Percentiles rank a stretch among this genome's conserved stretches.
Conservation (phyloP, 2,888 invertebrate genomes). For the Aromia moschata region DNA sequence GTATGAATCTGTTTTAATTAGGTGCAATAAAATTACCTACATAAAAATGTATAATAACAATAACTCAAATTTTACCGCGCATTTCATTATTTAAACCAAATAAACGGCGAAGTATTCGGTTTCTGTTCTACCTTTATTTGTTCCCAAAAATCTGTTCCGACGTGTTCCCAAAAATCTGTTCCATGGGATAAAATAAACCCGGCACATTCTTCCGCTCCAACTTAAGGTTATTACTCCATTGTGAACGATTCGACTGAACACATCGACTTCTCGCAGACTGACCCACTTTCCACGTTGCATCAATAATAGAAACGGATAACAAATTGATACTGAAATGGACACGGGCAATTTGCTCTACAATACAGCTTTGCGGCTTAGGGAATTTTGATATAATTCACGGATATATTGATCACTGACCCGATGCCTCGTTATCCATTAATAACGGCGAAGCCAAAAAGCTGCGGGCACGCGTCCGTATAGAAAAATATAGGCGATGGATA, state of each 20-base stretch:
- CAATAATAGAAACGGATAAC: slow-evolving; percentile 7
- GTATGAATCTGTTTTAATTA: too few relatives aligned
- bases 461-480: too few relatives aligned
- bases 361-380: slow-evolving; percentile 4
- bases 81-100: too few relatives aligned
- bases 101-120: too few relatives aligned
- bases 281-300: slow-evolving; percentile 4
- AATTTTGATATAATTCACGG: slow-evolving; percentile 13
- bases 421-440: neutral
- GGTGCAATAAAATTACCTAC: too few relatives aligned
- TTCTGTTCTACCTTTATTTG: too few relatives aligned
- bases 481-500: neutral
- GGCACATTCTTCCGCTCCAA: too few relatives aligned
- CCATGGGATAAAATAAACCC: too few relatives aligned
- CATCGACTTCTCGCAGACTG: neutral
- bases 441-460: neutral
- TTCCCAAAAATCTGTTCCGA: too few relatives aligned
- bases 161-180: too few relatives aligned
- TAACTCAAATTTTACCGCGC: too few relatives aligned
- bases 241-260: neutral
- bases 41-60: too few relatives aligned
- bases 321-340: slow-evolving; percentile 15
- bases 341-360: slow-evolving; percentile 12
- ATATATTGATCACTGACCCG: slow-evolving; percentile 17
- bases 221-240: neutral